Evolutionary conservation across 2,888 invertebrate species (phyloP), one percentile per base, ranked within the genome.

Genomic region (Drosophila phalerata): DNA sequence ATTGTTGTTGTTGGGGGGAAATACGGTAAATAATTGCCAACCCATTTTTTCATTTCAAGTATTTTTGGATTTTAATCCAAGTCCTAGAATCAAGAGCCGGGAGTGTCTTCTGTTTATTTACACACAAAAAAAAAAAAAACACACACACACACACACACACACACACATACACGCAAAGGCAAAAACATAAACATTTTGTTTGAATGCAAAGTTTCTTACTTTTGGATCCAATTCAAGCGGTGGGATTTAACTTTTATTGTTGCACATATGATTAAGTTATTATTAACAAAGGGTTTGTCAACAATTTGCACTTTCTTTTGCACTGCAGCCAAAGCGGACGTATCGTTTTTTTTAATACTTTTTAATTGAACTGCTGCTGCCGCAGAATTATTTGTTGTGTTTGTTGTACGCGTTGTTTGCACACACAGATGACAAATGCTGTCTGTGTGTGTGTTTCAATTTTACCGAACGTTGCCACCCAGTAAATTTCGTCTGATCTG

Each of bases 101-200:
- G 66, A 15, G 25, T 15, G 32, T 4, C 49, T 48, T 60, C 47
- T 76, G 75, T 76, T 79, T 76, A 76, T 79, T 69, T 79, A 79
- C 75, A 64, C 52, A 57, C 51, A 37, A 25, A 42, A 38, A 34
- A 15, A 15, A n/a, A 40, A 13, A n/a, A n/a, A n/a, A 30, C 48
- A 34, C 30, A 34, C 56, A 53, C 37, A 38, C 32, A 30, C 48
- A 34, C 30, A 34, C 56, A 53, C 37, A 38, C 32, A 48, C 17
- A 43, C 42, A 60, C n/a, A n/a, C 28, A 48, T 25, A 63, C 43
- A 43, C 49, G 30, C 40, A 34, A 15, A 22, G 19, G 10, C 25
- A 48, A 38, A 61, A 77, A 60, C 60, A 74, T 49, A 71, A 74
- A 73, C 78, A 75, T 66, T 42, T 42, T 42, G 13, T 49, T 53